phyloP scores from a whole-genome alignment of 2,888 invertebrate genomes.

The Netelia virgata region DNA sequence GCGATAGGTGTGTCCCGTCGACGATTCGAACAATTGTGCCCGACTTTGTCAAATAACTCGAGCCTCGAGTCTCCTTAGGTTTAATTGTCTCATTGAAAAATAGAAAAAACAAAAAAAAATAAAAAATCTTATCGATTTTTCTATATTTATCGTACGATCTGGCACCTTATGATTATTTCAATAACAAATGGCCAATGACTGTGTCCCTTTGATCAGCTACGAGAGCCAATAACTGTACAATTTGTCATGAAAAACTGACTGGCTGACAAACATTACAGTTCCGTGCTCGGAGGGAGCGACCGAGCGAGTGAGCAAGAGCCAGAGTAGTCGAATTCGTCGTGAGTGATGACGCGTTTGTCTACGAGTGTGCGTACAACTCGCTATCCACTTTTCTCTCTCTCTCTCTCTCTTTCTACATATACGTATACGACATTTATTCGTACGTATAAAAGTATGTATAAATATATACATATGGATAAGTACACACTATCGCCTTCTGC shows the following conservation, averaged over 20 bases:
- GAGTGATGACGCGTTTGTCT: constrained; percentile 60
- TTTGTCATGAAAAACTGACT: not conserved
- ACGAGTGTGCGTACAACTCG: constrained; percentile 50
- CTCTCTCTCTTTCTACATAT: constrained; percentile 1
- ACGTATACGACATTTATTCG: not conserved
- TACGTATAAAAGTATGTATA: not conserved
- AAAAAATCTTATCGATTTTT: not conserved
- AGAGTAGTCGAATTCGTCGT: constrained; percentile 34
- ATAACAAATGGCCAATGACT: not conserved
- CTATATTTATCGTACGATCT: no score
- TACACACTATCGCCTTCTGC: constrained; percentile 20
- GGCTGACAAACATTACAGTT: constrained; percentile 28
- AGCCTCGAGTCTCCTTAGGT: no score
- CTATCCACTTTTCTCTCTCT: constrained; percentile 15
- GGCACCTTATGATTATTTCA: no score
- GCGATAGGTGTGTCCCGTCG: no score
- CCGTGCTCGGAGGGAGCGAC: constrained; percentile 53
- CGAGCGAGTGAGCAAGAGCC: constrained; percentile 58
- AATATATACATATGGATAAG: not conserved
- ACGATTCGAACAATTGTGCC: no score
- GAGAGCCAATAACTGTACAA: constrained; percentile 1
- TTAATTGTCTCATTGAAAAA: no score
- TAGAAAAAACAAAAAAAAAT: not conserved
- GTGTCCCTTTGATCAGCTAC: not conserved
- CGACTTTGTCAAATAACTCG: no score